Evolutionary conservation across 2,113 vertebrate genomes (phyloP), one percentile per base, ranked within the genome.

Genomic region (Gambusia affinis): DNA sequence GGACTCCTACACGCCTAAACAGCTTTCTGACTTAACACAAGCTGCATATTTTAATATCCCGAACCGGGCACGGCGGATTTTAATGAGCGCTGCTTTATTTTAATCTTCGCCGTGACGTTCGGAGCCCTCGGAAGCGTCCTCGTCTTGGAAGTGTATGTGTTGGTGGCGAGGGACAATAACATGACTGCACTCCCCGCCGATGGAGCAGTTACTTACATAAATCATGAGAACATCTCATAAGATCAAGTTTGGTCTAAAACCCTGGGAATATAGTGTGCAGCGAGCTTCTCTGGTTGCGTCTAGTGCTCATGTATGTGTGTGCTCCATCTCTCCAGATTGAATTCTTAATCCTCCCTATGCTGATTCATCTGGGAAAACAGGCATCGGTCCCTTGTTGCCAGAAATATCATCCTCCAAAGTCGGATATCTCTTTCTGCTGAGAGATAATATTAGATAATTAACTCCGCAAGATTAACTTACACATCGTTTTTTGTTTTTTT

Each of bases 191-290:
- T 82, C 62, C 37, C 42, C 3, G 63, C 72, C 76, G 83, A 86
- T 75, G 79, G 72, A 84, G 78, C 66, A 27, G 74, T 63, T 31
- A 60, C 64, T 72, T 84, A 71, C 81, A 89, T 89, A 89, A 90
- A 88, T 82, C 84, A 87, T 87, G 82, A 90, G 84, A 76, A 85
- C 83, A 88, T 87, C 83, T 81, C 75, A 77, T 81, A 82, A 80
- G 76, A 79, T 71, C 81, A 79, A 75, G 75, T 84, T 82, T 73
- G 66, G 76, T 86, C 69, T 27, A 29, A 66, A 73, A 79, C 69
- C 64, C n/a, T 70, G 79, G 64, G 76, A 84, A 82, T 80, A 77
- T 42, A 37, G 83, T 3, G 29, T 39, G 64, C 74, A 78, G 31
- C 63, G 77, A 79, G 74, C 63, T 51, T 17, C 0, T 3, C 33